Percentiles rank a stretch among this genome's conserved stretches.
These are phyloP conservation scores for Steatocranus sp. DNA, from an alignment of 2,797 vertebrate genomes.

Conservation along the genomic window DNA sequence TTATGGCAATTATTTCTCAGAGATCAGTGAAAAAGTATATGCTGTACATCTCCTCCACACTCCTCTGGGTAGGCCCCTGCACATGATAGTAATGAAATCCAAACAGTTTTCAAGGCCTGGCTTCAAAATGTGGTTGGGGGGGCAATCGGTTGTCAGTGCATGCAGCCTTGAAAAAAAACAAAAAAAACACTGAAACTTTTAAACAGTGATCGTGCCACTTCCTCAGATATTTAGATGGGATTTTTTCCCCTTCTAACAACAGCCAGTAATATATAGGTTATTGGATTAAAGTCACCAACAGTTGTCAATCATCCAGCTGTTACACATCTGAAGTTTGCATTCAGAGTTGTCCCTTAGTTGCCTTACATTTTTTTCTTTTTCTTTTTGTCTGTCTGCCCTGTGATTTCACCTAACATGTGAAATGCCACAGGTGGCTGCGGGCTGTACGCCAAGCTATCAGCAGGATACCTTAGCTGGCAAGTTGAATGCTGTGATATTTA, in stretches of 20 bases:
- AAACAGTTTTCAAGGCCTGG: background rate
- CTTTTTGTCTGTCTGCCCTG: background rate
- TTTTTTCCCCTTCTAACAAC: accelerated
- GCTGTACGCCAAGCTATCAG: constrained; percentile 52
- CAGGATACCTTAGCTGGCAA: constrained; percentile 53
- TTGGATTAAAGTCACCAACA: background rate
- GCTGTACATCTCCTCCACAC: background rate
- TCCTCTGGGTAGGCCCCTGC: background rate
- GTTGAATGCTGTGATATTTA: constrained; percentile 62
- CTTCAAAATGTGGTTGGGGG: background rate
- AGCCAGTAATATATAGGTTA: background rate
- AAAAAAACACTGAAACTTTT: background rate
- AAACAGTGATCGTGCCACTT: background rate
- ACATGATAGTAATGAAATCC: background rate
- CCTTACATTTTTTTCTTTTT: background rate
- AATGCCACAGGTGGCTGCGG: constrained; percentile 72
- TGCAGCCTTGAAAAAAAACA: background rate
- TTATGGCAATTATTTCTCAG: background rate
- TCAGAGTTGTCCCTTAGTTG: background rate
- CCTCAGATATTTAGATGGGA: background rate
- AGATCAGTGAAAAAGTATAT: background rate
- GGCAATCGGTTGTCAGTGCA: background rate
- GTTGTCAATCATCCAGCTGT: background rate
- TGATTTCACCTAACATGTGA: constrained; percentile 10
- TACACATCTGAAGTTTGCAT: background rate